Evolutionary conservation across 64 coral and sea anemone genomes (phyloP), one percentile per base, ranked within the genome.

Genomic region (Actinia tenebrosa): DNA sequence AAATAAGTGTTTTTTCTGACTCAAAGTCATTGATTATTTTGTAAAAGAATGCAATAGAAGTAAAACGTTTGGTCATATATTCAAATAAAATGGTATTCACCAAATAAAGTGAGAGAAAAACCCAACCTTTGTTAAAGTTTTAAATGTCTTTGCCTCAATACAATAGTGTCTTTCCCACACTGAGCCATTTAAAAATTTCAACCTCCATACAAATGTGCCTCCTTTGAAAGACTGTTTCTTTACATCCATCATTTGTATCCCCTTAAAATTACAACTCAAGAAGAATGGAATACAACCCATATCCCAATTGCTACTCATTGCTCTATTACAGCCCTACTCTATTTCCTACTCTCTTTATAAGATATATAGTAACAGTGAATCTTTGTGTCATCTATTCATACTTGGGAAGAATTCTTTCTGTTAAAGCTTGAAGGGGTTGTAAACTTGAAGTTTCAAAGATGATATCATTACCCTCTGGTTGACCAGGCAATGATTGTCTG

Each of bases 401-500:
- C 25, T 85, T 61, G 55, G 60, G 60, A 55, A 61, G 83, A 45
- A 85, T 64, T 63, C 56, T 85, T 64, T 85, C 83, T 56, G 83
- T 85, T 27, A 85, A 26, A 13, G 83, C 83, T 42, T 85, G 83
- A 18, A 85, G 60, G 50, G 83, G 83, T 9, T 85, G 83, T 45
- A 85, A 16, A 85, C 83, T 85, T 60, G 83, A 85, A 15, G 56
- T 1, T 64, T 85, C 83, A 64, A 85, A 61, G 82, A 59, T 84
- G 19, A 56, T 13, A 15, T 15, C 47, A 84, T 60, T 18, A 23
- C n/a, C 80, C 16, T 61, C 69, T 72, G 6, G 5, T 30, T 72
- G 26, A 72, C 69, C n/a, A 30, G 69, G 11, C 26, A 37, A 37
- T 72, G 69, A 5, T 3, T 72, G 22, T 14, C 23, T 72, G 23